A percentile compares a stretch with the other conserved stretches of the same genome.
phyloP scores from a whole-genome alignment of 2,113 vertebrate species.

The Phylloscopus trochilus region DNA sequence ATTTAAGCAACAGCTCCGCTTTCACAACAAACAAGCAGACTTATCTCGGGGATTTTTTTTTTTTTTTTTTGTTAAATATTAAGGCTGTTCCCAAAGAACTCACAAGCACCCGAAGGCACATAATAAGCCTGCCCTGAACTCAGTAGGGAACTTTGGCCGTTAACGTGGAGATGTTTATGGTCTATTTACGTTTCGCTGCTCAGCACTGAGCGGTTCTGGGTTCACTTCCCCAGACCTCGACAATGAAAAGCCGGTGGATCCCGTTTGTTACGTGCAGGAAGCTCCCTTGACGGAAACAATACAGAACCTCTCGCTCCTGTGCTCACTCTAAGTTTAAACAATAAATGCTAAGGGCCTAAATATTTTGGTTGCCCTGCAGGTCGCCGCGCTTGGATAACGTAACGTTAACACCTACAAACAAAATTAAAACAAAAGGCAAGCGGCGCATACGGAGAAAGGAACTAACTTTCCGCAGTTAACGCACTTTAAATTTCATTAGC shows the following conservation, averaged over 20 bases:
- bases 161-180: accelerated
- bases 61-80: not conserved
- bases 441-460: accelerated
- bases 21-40: not conserved
- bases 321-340: not conserved
- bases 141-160: not conserved
- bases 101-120: accelerated
- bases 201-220: not conserved
- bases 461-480: accelerated
- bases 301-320: accelerated
- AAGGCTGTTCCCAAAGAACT: not conserved
- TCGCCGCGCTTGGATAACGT: accelerated
- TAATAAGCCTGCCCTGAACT: not conserved
- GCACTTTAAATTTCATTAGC: not conserved
- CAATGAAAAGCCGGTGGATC: accelerated
- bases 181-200: not conserved
- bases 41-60: not conserved
- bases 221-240: not conserved
- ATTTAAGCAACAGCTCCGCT: not conserved
- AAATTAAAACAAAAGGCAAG: not conserved
- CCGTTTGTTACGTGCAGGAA: not conserved
- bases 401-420: accelerated
- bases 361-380: not conserved
- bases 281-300: not conserved
- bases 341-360: accelerated